Evolutionary conservation across 2,888 invertebrate genomes (phyloP).

Genomic region (Melanargia galathea): DNA sequence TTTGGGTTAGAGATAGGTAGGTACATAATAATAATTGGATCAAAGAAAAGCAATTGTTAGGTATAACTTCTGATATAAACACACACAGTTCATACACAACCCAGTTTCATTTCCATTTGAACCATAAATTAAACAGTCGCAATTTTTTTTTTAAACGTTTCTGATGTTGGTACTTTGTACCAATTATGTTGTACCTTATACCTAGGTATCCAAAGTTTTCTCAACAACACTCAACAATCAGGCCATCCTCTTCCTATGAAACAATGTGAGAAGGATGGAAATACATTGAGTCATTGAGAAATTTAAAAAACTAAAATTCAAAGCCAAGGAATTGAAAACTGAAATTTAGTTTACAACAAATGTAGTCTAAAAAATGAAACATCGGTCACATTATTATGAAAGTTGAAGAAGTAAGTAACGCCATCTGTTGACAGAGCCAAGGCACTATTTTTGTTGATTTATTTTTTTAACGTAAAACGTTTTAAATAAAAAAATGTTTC

Average conservation of each 20-base stretch:
- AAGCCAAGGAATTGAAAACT: neutral
- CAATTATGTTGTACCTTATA: neutral
- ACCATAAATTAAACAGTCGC: constrained; percentile 35
- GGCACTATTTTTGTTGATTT: neutral
- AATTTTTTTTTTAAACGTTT: constrained; percentile 3
- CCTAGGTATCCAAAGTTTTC: neutral
- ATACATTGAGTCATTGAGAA: no score
- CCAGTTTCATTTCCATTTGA: constrained; percentile 31
- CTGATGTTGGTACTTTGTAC: neutral
- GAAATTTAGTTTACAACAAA: neutral
- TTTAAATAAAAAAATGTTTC: neutral
- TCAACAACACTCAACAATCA: neutral
- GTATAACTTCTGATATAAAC: constrained; percentile 60
- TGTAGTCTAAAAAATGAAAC: neutral
- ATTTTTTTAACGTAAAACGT: neutral
- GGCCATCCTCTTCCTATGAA: neutral
- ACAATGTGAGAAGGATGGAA: no score
- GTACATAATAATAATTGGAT: constrained; percentile 40
- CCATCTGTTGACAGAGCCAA: constrained; percentile 31
- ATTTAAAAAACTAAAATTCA: neutral
- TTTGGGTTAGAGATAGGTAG: neutral
- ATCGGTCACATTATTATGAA: neutral
- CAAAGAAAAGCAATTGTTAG: constrained; percentile 44
- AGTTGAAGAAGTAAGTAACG: constrained; percentile 15
- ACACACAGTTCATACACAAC: constrained; percentile 64